These are phyloP conservation scores for Phrynocephalus versicolor DNA, from an alignment of 2,113 vertebrate species.

Conservation along the genomic window DNA sequence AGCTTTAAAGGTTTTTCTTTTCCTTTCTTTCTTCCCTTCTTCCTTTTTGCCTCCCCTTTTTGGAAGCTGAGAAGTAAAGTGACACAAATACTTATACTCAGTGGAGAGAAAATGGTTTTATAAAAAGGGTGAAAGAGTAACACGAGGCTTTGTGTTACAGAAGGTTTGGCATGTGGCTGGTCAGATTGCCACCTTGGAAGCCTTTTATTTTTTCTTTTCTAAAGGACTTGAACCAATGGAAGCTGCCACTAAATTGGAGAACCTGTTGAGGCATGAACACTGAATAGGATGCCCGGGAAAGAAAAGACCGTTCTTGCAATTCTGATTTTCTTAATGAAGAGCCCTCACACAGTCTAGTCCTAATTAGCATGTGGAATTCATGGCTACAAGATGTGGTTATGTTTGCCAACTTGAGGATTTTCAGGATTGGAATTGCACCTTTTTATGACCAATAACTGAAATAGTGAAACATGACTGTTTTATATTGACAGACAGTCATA, in stretches of 20 bases:
- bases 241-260: neutral
- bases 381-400: neutral
- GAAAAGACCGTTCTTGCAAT: neutral
- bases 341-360: neutral
- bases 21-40: too few species aligned
- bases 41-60: neutral
- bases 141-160: slow-evolving; percentile 45
- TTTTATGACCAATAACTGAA: neutral
- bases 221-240: neutral
- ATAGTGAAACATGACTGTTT: neutral
- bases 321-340: neutral
- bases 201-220: slow-evolving; percentile 59
- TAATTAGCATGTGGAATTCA: neutral
- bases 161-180: slow-evolving; percentile 54
- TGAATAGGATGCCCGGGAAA: neutral
- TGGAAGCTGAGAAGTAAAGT: neutral
- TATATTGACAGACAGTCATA: neutral
- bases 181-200: slow-evolving; percentile 52
- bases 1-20: neutral
- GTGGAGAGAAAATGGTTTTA: neutral
- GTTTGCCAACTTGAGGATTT: neutral
- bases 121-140: neutral
- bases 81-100: neutral
- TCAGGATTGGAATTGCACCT: neutral
- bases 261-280: neutral